Evolutionary conservation across 2,113 vertebrate species (phyloP).

Genomic region (Percopsis transmontana): DNA sequence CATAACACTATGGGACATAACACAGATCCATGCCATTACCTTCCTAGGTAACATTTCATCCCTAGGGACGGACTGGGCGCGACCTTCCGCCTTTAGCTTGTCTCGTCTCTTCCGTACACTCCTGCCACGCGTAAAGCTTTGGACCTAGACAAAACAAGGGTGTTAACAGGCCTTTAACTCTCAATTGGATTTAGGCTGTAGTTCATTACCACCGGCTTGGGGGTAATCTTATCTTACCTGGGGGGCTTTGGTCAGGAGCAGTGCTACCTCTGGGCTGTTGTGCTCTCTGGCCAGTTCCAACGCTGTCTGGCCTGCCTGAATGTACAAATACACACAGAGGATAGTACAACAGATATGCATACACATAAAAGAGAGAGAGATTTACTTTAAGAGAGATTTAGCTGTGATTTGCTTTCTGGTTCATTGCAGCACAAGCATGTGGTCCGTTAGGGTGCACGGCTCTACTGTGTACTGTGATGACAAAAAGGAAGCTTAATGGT

Average conservation of each 20-base stretch:
- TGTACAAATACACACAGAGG: conserved; percentile 1
- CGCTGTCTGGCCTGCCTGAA: conserved; percentile 88
- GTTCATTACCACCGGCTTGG: not conserved
- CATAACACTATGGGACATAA: too few species aligned
- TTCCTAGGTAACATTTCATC: conserved; percentile 84
- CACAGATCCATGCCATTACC: conserved; percentile 47
- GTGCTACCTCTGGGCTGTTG: conserved; percentile 90
- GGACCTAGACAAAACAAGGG: conserved; percentile 72
- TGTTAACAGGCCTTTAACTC: not conserved
- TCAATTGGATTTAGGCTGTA: not conserved
- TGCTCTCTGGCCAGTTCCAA: conserved; percentile 90
- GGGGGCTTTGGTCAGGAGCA: conserved; percentile 92
- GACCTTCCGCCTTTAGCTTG: conserved; percentile 89
- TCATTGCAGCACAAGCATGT: too few species aligned
- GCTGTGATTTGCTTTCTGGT: too few species aligned
- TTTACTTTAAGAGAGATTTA: too few species aligned
- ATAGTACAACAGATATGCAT: too few species aligned
- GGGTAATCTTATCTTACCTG: conserved; percentile 78
- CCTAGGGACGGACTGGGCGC: conserved; percentile 94
- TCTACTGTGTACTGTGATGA: too few species aligned
- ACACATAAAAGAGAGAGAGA: too few species aligned
- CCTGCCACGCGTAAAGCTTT: conserved; percentile 90
- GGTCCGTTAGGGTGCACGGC: too few species aligned
- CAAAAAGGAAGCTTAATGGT: too few species aligned
- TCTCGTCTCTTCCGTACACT: conserved; percentile 93